Evolutionary conservation across 64 coral and sea anemone species (phyloP), one percentile per base, ranked within the genome.

Genomic region (Exaiptasia diaphana): DNA sequence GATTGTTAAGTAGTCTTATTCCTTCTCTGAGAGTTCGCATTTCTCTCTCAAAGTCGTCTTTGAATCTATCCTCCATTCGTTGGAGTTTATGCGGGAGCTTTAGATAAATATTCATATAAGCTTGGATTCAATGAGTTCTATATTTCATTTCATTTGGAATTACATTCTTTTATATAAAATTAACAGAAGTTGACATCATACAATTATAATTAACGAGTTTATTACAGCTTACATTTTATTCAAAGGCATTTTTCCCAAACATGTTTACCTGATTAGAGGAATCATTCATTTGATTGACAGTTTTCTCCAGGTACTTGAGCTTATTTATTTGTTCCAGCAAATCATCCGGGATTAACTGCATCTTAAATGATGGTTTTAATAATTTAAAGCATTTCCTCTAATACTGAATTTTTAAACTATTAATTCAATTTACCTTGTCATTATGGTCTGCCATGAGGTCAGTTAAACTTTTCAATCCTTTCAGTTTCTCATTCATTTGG

Each of bases 291-390:
- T 89, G 85, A 42, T 74, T 88, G 49, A 62, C 60, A 46, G 80
- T 79, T 89, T 64, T 85, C 71, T 95, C 81, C 81, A 95, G 59
- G 70, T 89, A 95, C 28, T 95, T 89, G 25, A 95, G 64, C 58
- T 95, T 85, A 64, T 89, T 95, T 37, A 95, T 79, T 84, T 95
- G 91, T 41, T 95, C 91, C 52, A 95, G 31, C 5, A 95, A 45
- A 84, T 95, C 91, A 43, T 95, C 86, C 27, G 91, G 91, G 50
- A 95, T 85, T 41, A 95, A 68, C 44, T 89, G 86, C 53, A 95
- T 70, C 91, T 95, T n/a, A n/a, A n/a, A n/a, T n/a, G 61, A 65
- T 65, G 61, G 61, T 65, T 65, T 20, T 28, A 65, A 65, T 35
- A 32, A 24, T 65, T 65, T 8, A 65, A 65, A 62, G 58, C 58